Evolutionary conservation across 2,113 vertebrate genomes (phyloP).

Genomic region (Loxodonta africana): DNA sequence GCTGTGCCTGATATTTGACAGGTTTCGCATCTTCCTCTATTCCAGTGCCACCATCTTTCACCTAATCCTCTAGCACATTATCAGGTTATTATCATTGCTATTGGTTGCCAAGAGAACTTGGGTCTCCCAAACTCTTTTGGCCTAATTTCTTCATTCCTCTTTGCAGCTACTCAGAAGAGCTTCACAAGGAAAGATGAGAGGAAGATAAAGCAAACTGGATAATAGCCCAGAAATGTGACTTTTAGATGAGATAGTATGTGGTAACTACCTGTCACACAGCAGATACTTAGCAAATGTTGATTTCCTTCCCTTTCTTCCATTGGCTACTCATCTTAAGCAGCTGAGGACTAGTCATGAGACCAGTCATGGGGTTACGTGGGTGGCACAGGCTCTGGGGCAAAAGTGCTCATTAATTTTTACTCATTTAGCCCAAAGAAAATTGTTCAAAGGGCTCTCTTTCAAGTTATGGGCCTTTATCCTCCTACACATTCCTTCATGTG

Average conservation of each 20-base stretch:
- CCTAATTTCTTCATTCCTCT: background rate
- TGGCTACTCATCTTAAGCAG: background rate
- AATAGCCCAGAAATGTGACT: background rate
- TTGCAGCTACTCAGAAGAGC: background rate
- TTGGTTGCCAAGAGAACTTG: background rate
- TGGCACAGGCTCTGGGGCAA: background rate
- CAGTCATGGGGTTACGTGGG: background rate
- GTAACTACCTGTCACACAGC: background rate
- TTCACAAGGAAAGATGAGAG: slow-evolving; percentile 9
- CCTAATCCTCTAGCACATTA: background rate
- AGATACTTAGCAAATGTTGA: background rate
- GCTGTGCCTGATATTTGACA: background rate
- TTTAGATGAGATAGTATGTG: slow-evolving; percentile 10
- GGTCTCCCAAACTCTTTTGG: background rate
- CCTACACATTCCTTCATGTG: background rate
- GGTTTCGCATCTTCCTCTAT: background rate
- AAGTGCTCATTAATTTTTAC: slow-evolving; percentile 18
- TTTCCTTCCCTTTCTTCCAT: background rate
- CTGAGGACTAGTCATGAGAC: background rate
- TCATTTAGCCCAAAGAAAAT: slow-evolving; percentile 11
- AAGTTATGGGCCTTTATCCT: background rate
- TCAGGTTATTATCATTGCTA: background rate
- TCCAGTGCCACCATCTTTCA: background rate
- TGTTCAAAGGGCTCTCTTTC: background rate
- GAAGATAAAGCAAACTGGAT: background rate